phyloP scores from a whole-genome alignment of 2,797 vertebrate species.

The Peromyscus melanophrys region DNA sequence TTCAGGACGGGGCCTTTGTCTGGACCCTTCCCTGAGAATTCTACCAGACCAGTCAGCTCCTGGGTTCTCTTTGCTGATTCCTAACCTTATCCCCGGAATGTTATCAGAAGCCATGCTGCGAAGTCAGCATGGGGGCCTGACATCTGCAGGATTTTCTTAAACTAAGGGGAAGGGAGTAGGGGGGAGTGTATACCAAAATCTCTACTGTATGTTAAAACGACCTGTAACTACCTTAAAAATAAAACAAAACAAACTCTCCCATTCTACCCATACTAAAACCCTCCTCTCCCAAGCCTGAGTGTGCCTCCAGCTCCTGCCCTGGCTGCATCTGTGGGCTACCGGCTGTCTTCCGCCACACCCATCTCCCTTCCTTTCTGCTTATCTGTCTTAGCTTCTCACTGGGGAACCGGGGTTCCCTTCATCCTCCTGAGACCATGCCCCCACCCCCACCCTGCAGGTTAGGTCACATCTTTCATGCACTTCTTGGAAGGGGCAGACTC shows the following conservation, averaged over 20 bases:
- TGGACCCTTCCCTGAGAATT: not conserved
- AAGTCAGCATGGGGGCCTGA: not conserved
- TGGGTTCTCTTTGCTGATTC: not conserved
- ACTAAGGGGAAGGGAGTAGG: not conserved
- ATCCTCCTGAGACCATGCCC: not conserved
- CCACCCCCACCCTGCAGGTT: not conserved
- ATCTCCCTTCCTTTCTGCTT: not conserved
- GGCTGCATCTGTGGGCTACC: not conserved
- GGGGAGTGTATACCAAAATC: not conserved
- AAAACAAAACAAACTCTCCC: not conserved
- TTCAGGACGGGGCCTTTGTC: not conserved
- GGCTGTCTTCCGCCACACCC: not conserved
- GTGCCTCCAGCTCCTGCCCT: not conserved
- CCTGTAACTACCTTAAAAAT: not conserved
- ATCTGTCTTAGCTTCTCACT: not conserved
- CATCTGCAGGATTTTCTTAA: not conserved
- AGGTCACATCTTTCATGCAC: not conserved
- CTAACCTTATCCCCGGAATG: not conserved
- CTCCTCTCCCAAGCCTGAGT: not conserved
- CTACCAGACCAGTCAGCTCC: not conserved
- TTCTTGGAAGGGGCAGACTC: not conserved
- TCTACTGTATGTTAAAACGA: not conserved
- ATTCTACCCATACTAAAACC: no score
- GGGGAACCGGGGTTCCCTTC: not conserved
- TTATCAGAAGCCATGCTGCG: not conserved